Conservation (phyloP, 2,888 invertebrate species). For the Omphaloscelis lunosa region DNA sequence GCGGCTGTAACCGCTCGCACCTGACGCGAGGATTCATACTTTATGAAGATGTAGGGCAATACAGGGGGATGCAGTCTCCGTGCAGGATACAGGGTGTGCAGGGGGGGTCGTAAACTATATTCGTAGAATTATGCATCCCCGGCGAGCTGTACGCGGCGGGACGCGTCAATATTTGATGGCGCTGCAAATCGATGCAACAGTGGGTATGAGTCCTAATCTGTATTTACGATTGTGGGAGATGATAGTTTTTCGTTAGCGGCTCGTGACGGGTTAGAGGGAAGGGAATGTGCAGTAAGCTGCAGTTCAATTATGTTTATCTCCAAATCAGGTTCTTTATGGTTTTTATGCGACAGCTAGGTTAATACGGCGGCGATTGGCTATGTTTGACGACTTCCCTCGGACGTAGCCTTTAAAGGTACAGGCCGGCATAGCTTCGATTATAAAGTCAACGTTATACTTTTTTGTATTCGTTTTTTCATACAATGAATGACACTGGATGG, state of each 20-base stretch:
- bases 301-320: conserved; percentile 56
- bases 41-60: conserved; percentile 80
- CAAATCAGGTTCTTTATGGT: conserved; percentile 58
- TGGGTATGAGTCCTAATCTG: conserved; percentile 76
- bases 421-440: conserved; percentile 13
- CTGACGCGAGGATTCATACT: conserved; percentile 88
- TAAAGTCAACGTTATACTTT: conserved; percentile 20
- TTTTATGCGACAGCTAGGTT: conserved; percentile 53
- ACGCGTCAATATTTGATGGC: conserved; percentile 87
- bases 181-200: conserved; percentile 82
- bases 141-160: conserved; percentile 73
- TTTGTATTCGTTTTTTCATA: conserved; percentile 32
- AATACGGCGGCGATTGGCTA: conserved; percentile 23
- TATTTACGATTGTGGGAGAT: conserved; percentile 76
- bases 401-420: conserved; percentile 21
- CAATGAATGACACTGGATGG: not conserved
- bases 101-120: conserved; percentile 78
- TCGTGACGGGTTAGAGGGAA: conserved; percentile 40
- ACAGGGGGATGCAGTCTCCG: conserved; percentile 59
- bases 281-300: conserved; percentile 45
- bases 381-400: conserved; percentile 42
- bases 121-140: conserved; percentile 83
- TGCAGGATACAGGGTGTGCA: conserved; percentile 50
- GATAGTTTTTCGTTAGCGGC: conserved; percentile 61
- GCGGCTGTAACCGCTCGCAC: conserved; percentile 83